Conservation (phyloP, 2,113 vertebrate genomes). For the Cochlearius cochlearius region DNA sequence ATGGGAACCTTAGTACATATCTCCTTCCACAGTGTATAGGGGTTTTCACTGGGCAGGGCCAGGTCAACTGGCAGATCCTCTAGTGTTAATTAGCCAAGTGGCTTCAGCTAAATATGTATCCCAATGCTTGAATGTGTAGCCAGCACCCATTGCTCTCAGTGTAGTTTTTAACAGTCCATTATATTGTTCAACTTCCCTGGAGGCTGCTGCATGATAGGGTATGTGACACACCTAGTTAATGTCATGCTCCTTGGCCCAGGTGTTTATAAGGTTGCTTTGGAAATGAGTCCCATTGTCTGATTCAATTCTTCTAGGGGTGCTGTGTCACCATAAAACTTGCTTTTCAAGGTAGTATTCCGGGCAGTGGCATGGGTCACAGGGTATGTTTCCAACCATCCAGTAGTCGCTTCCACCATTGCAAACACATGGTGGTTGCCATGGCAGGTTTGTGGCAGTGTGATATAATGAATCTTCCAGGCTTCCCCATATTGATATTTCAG, state of each 20-base stretch:
- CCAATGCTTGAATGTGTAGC: too few species aligned
- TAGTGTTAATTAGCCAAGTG: neutral
- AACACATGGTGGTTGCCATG: neutral
- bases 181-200: rapidly evolving
- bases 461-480: neutral
- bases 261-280: neutral
- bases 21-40: neutral
- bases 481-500: neutral
- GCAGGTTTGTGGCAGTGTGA: neutral
- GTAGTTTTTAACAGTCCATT: neutral
- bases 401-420: neutral
- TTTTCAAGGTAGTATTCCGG: neutral
- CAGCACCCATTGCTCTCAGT: neutral
- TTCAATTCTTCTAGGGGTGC: neutral
- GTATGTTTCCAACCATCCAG: neutral
- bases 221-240: neutral
- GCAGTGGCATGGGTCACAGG: neutral
- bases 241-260: neutral
- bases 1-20: neutral
- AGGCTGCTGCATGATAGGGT: neutral
- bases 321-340: neutral
- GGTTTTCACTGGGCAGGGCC: neutral
- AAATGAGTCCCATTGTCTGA: neutral
- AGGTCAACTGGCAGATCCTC: neutral
- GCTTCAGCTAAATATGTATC: neutral